Base-by-base conservation (phyloP, 2,888 invertebrate species). In the Clepsis dumicolana region DNA sequence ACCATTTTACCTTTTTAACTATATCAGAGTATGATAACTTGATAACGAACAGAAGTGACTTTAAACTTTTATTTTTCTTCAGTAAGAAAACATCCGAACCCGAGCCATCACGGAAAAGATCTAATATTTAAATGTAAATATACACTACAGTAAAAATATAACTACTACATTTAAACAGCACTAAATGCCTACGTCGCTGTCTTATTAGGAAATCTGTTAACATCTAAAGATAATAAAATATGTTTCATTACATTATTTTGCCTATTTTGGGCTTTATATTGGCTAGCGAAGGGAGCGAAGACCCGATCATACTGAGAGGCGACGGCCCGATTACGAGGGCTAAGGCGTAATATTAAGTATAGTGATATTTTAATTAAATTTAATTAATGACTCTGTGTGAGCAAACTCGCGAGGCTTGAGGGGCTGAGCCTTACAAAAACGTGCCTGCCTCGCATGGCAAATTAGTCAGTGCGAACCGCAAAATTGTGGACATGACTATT, bases 141-240 rank as follows among this genome's bases (percentile, higher is more conserved):
- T 64, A 68, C 35, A 62, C 74, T 73, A 75, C 67, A 54, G 65
- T 74, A 73, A 74, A 76, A 77, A 75, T 75, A 75, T 74, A 73
- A 62, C 68, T 64, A 70, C 75, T 76, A 80, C 71, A 70, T 70
- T 74, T 64, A 76, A 78, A 80, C 74, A 75, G 82, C 80, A 78
- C 80, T 86, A 84, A 78, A 73, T 73, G 56, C 54, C 85, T 86
- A 86, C 72, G 70, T 86, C 85, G 86, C 86, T 86, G 85, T 86
- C 77, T 81, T 78, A 75, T 79, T 81, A 84, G 81, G 81, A 84
- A 85, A 79, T 75, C 74, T 79, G 75, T 79, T 80, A 64, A 75
- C 72, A 77, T 81, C 78, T 77, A 71, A 72, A 75, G 75, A 79
- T 71, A 76, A 77, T 79, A 78, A 72, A 75, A 67, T 70, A 67